Conservation (phyloP, 1,140 invertebrate genomes). For the Polypedilum vanderplanki region DNA sequence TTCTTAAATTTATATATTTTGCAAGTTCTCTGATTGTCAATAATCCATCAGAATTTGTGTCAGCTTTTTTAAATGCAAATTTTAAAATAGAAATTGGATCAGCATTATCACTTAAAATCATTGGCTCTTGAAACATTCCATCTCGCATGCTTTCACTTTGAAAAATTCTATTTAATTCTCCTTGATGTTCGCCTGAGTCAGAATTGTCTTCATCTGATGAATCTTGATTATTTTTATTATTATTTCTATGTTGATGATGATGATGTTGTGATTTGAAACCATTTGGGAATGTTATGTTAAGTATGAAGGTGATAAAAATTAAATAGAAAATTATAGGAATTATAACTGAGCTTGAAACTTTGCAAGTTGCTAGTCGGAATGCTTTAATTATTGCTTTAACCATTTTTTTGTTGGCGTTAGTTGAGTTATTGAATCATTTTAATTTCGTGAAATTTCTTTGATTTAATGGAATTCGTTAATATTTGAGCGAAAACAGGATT, state of each 20-base stretch:
- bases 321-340: background rate
- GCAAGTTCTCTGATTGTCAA: constrained; percentile 60
- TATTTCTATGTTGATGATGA: background rate
- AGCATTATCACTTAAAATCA: background rate
- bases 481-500: too few relatives aligned
- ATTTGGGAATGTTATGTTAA: constrained; percentile 8
- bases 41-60: constrained; percentile 54
- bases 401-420: background rate
- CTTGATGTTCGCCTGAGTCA: background rate
- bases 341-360: background rate
- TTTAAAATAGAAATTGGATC: background rate
- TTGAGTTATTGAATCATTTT: too few relatives aligned
- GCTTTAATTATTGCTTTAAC: background rate
- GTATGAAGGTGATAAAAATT: background rate
- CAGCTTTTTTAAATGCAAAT: constrained; percentile 49
- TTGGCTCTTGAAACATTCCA: background rate
- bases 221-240: background rate
- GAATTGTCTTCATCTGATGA: background rate
- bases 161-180: background rate
- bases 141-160: background rate
- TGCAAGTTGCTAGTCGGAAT: background rate
- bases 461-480: too few relatives aligned
- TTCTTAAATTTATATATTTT: constrained; percentile 64
- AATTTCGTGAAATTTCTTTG: too few relatives aligned
- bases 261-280: background rate